Percentiles rank a stretch among this genome's conserved stretches.
phyloP scores from a whole-genome alignment of 2,797 vertebrate species.

The Potorous gilbertii region DNA sequence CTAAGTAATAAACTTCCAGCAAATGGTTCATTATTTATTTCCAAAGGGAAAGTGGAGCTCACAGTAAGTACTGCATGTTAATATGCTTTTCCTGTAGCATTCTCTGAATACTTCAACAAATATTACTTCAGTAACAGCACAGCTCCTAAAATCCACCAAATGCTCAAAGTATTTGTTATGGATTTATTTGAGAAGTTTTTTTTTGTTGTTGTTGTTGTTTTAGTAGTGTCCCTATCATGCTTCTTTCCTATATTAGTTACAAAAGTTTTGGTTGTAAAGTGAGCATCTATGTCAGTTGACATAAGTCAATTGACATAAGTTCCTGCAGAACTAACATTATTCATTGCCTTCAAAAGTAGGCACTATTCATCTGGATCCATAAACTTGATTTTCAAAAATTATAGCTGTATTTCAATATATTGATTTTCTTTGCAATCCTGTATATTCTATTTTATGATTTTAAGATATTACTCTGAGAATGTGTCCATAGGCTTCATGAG shows the following conservation, averaged over 20 bases:
- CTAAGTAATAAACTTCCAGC: conserved; percentile 50
- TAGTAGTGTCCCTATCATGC: neutral
- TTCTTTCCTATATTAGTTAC: conserved; percentile 29
- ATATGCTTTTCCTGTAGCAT: conserved; percentile 30
- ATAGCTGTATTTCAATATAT: neutral
- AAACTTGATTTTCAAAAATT: neutral
- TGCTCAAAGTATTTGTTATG: conserved; percentile 48
- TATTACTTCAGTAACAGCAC: conserved; percentile 49
- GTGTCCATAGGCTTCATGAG: neutral
- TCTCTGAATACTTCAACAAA: conserved; percentile 35
- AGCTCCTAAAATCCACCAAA: conserved; percentile 19
- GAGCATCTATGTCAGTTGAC: neutral
- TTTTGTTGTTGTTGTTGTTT: neutral
- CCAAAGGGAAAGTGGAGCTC: conserved; percentile 29
- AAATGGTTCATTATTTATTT: conserved; percentile 56
- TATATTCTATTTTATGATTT: neutral
- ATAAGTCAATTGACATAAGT: neutral
- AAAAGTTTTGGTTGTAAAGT: neutral
- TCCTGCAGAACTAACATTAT: neutral
- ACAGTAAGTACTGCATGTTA: neutral
- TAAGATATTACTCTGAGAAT: neutral
- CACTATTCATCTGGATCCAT: neutral
- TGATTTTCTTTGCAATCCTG: neutral
- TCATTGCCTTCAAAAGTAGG: neutral
- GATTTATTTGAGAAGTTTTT: conserved; percentile 18